Base-by-base conservation (phyloP, 2,113 vertebrate species). In the Malaclemys terrapin region DNA sequence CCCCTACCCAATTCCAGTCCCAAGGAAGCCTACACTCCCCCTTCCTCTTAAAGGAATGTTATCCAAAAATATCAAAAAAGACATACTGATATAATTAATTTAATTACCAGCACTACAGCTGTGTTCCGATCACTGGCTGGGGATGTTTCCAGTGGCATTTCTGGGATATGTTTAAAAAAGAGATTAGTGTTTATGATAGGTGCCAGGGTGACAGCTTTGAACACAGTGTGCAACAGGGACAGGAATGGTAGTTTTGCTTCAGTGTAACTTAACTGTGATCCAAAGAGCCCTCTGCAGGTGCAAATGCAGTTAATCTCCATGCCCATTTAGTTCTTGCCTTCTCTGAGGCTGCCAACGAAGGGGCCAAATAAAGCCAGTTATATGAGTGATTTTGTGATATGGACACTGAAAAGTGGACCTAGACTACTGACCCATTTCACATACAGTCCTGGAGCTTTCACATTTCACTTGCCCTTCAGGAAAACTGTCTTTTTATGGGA, bases 21-120 rank as follows among this genome's bases (percentile, higher is more conserved):
- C 35, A 89, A 3, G 16, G 5, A 88, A 19, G 75, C 9, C 16
- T 52, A 13, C 80, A 62, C 45, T 10, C 88, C 80, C n/a, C 17
- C 22, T 6, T 42, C 38, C 56, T 82, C 85, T 87, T 62, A 35
- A 78, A 45, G 54, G 84, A 82, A 4, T 12, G 24, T 69, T 89
- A 90, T 22, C 75, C 27, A 20, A 59, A 89, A 87, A 29, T 24
- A 29, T 35, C 62, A 35, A 35, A 65, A 35, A n/a, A 38, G 35
- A 54, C 1, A 3, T 29, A 10, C 16, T 57, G 50, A 20, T 9
- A 2, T 56, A 80, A 0, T 0, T 38, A 45, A 25, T 42, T 42
- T 42, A 75, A 75, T 75, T 24, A 45, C 72, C 38, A 76, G 38
- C 20, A 76, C 17, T 76, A 45, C 22, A 25, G 42, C 11, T 69